phyloP scores from a whole-genome alignment of 2,888 invertebrate genomes.

The Apamea anceps region DNA sequence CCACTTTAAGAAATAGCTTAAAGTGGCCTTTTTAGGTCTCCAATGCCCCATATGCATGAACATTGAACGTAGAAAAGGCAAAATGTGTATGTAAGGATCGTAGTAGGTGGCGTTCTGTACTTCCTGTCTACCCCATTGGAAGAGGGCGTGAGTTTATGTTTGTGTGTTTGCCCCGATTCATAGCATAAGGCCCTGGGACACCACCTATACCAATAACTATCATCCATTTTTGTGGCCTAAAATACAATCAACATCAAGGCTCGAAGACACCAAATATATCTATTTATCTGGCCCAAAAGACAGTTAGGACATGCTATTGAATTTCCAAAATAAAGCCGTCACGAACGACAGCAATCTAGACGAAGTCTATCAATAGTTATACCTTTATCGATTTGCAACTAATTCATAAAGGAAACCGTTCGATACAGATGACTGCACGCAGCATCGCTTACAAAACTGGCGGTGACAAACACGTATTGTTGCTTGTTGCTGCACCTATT shows the following conservation, averaged over 20 bases:
- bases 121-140: too few relatives aligned
- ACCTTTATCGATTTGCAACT: conserved; percentile 20
- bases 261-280: background rate
- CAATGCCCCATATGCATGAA: too few relatives aligned
- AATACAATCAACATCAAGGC: background rate
- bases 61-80: too few relatives aligned
- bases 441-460: conserved; percentile 49
- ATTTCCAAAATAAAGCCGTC: background rate
- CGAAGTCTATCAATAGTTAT: conserved; percentile 11
- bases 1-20: too few relatives aligned
- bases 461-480: conserved; percentile 54
- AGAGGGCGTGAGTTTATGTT: too few relatives aligned
- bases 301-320: background rate
- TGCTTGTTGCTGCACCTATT: conserved; percentile 44
- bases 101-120: too few relatives aligned
- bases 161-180: too few relatives aligned
- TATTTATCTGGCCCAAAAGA: background rate
- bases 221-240: background rate
- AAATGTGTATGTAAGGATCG: too few relatives aligned
- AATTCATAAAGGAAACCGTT: conserved; percentile 30
- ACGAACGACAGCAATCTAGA: background rate
- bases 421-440: conserved; percentile 46
- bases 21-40: too few relatives aligned
- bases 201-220: background rate
- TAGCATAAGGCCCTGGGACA: too few relatives aligned